Evolutionary conservation across 1,140 invertebrate genomes (phyloP).

Genomic region (Spodoptera litura): DNA sequence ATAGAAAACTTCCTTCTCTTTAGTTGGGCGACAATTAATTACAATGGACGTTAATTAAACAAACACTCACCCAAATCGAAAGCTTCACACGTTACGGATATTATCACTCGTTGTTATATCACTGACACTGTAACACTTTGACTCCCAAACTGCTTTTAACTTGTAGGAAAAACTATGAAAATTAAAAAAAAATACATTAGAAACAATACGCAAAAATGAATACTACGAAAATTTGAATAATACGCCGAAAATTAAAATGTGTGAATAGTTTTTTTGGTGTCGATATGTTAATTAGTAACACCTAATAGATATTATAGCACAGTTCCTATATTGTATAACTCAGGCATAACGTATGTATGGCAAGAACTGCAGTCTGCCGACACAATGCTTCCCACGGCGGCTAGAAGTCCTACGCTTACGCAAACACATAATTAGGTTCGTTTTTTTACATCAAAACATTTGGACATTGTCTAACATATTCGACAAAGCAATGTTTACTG

Average conservation of each 20-base stretch:
- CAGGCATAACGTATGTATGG: constrained; percentile 38
- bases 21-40: constrained; percentile 31
- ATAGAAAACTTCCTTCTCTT: constrained; percentile 34
- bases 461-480: constrained; percentile 52
- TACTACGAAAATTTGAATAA: background rate
- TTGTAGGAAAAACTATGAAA: constrained; percentile 9
- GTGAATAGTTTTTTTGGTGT: background rate
- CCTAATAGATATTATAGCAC: constrained; percentile 48
- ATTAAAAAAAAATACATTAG: too few species aligned
- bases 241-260: constrained; percentile 4
- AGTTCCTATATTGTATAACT: constrained; percentile 48
- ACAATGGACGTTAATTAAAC: constrained; percentile 39
- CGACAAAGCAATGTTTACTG: constrained; percentile 46
- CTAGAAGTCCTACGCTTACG: constrained; percentile 47
- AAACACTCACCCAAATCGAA: constrained; percentile 42
- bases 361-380: constrained; percentile 36
- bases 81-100: constrained; percentile 40
- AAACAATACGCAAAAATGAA: background rate
- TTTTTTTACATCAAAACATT: constrained; percentile 51
- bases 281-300: constrained; percentile 39
- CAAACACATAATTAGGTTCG: constrained; percentile 50
- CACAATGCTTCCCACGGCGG: constrained; percentile 43
- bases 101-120: constrained; percentile 39
- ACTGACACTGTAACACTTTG: constrained; percentile 39
- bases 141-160: constrained; percentile 42